phyloP scores from a whole-genome alignment of 2,888 invertebrate species.

The Atethmia centrago region DNA sequence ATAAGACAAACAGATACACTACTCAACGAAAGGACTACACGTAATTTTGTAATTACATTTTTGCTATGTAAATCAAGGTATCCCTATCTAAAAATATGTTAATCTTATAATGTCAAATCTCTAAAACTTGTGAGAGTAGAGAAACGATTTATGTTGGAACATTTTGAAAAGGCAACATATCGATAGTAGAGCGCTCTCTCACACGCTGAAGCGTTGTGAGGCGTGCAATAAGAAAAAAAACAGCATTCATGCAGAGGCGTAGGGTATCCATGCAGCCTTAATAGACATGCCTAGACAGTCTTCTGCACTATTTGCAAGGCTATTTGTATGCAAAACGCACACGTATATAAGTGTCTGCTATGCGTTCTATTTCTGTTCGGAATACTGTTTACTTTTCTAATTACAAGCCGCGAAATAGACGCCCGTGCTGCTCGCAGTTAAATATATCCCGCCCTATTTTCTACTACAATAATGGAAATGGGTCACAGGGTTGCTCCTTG shows the following conservation, averaged over 20 bases:
- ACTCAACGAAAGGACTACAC: too few relatives aligned
- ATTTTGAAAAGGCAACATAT: too few relatives aligned
- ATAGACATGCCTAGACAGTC: slow-evolving; percentile 25
- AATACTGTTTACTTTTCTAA: slow-evolving; percentile 84
- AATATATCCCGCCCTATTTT: slow-evolving; percentile 85
- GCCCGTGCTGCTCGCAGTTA: slow-evolving; percentile 81
- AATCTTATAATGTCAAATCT: too few relatives aligned
- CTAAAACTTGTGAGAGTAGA: too few relatives aligned
- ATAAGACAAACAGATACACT: too few relatives aligned
- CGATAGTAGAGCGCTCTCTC: too few relatives aligned
- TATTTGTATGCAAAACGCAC: slow-evolving; percentile 60
- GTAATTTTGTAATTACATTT: too few relatives aligned
- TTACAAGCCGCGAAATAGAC: slow-evolving; percentile 83
- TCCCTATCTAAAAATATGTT: too few relatives aligned
- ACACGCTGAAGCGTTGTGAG: too few relatives aligned
- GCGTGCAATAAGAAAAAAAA: slow-evolving; percentile 8
- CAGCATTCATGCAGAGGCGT: neutral
- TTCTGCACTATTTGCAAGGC: slow-evolving; percentile 50
- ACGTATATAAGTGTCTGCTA: slow-evolving; percentile 65
- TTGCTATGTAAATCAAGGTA: too few relatives aligned
- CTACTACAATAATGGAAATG: slow-evolving; percentile 81
- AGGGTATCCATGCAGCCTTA: slow-evolving; percentile 21
- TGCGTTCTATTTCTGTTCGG: slow-evolving; percentile 77
- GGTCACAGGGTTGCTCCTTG: slow-evolving; percentile 80
- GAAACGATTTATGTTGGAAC: too few relatives aligned